phyloP scores from a whole-genome alignment of 2,797 vertebrate genomes.

The Chloroceryle amazona region DNA sequence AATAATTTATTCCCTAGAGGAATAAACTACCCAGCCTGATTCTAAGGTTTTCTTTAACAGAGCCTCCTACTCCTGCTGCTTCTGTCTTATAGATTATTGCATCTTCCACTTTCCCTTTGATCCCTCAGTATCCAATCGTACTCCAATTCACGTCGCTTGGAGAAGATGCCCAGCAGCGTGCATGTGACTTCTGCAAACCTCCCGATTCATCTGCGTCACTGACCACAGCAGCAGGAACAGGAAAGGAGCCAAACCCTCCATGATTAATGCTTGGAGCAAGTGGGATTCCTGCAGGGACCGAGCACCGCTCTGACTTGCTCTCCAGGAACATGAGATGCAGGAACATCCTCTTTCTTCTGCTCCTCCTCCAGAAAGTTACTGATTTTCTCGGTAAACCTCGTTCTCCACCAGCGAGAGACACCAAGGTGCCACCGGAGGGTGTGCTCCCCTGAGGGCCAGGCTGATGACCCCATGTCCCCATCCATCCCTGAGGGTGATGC shows the following conservation, averaged over 20 bases:
- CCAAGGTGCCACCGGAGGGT: not conserved
- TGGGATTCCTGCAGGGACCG: not conserved
- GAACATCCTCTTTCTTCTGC: not conserved
- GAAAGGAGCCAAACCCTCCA: not conserved
- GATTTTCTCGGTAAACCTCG: not conserved
- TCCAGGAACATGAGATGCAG: rapidly evolving
- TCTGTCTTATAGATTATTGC: not conserved
- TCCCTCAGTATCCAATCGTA: not conserved
- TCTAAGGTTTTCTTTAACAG: not conserved
- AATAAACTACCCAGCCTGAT: not conserved
- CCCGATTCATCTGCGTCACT: not conserved
- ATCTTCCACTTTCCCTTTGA: not conserved
- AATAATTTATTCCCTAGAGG: slow-evolving; percentile 45
- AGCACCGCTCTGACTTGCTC: not conserved
- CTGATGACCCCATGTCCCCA: not conserved
- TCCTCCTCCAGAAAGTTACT: not conserved
- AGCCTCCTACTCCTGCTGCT: not conserved
- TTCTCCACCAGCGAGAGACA: not conserved
- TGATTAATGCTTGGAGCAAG: not conserved
- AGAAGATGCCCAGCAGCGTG: not conserved
- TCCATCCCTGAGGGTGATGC: not conserved
- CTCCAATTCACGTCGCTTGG: rapidly evolving
- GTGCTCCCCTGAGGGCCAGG: not conserved
- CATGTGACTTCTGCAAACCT: not conserved
- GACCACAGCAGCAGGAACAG: not conserved